Percentiles rank a stretch among this genome's conserved stretches.
Conservation (phyloP, 2,113 vertebrate species). For the Anguilla japonica region DNA sequence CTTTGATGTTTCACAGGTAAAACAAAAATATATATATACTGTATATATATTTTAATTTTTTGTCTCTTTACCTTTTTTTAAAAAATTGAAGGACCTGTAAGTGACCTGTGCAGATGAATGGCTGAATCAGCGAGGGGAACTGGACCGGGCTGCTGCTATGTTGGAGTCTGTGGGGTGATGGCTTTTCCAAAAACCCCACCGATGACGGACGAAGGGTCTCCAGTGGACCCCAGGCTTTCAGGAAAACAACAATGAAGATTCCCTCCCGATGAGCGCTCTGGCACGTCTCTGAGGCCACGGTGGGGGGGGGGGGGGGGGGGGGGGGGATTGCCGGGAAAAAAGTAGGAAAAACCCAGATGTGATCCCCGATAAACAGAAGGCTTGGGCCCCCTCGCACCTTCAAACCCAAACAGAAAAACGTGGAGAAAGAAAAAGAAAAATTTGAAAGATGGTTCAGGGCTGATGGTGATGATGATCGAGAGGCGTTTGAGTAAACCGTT, state of each 20-base stretch:
- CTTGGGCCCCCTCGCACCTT: not conserved
- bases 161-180: not conserved
- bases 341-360: constrained; percentile 14
- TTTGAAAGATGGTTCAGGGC: not conserved
- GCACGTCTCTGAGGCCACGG: not conserved
- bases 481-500: not conserved
- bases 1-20: no score
- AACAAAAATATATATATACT: no score
- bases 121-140: not conserved
- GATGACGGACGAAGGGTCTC: not conserved
- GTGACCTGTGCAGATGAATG: not conserved
- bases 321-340: not conserved
- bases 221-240: not conserved
- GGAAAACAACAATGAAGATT: not conserved
- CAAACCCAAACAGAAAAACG: not conserved
- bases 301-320: no score
- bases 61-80: not conserved
- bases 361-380: not conserved
- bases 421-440: not conserved
- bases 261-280: not conserved
- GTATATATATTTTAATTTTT: not conserved
- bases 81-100: not conserved
- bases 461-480: not conserved
- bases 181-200: not conserved
- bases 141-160: not conserved